These are phyloP conservation scores for Campaea margaritaria DNA, from an alignment of 2,888 invertebrate genomes.

Conservation along the genomic window DNA sequence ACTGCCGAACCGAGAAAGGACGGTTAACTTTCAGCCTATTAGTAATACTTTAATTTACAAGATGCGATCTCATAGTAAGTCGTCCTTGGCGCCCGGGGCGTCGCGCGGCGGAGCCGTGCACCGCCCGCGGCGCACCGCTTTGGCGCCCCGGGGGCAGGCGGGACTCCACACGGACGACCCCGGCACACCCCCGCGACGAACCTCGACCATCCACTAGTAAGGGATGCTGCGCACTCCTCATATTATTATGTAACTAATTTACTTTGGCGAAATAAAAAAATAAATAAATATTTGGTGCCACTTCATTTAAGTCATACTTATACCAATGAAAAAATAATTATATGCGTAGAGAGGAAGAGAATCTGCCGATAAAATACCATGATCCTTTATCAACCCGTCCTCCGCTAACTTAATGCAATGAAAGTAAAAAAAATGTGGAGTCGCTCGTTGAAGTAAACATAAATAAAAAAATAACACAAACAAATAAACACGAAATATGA, in stretches of 20 bases:
- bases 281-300: neutral
- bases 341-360: too few species aligned
- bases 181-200: constrained; percentile 40
- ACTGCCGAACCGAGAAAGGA: too few species aligned
- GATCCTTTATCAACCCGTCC: too few species aligned
- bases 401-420: too few species aligned
- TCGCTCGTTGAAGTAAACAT: too few species aligned
- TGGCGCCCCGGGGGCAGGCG: neutral
- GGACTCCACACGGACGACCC: constrained; percentile 25
- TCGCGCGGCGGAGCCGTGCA: too few species aligned
- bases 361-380: too few species aligned
- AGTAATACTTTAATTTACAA: neutral
- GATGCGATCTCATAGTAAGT: neutral
- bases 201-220: constrained; percentile 39
- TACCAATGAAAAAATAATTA: too few species aligned
- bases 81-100: too few species aligned
- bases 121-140: constrained; percentile 4
- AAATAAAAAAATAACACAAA: too few species aligned
- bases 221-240: constrained; percentile 58
- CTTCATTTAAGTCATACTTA: neutral
- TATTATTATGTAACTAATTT: constrained; percentile 55
- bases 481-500: too few species aligned
- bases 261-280: neutral
- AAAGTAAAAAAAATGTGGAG: too few species aligned
- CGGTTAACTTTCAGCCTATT: neutral